Conservation (phyloP, 2,888 invertebrate species). For the Liposcelis brunnea region DNA sequence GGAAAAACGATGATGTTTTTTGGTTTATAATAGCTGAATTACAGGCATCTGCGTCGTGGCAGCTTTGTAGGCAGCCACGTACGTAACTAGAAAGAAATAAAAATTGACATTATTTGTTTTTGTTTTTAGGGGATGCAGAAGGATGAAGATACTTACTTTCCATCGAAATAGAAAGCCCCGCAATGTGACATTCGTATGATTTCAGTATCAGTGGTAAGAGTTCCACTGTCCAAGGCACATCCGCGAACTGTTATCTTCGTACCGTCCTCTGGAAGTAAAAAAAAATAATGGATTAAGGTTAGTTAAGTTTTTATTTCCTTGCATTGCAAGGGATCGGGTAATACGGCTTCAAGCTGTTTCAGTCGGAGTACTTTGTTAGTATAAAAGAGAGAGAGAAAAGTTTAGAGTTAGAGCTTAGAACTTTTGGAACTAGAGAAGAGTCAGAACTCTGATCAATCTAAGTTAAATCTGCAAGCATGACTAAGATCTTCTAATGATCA, state of each 20-base stretch:
- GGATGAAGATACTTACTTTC: constrained; percentile 38
- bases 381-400: no score
- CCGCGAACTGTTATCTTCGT: constrained; percentile 74
- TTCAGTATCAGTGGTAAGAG: constrained; percentile 89
- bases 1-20: no score
- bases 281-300: no score
- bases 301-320: no score
- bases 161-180: constrained; percentile 80
- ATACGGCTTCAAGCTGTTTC: no score
- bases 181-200: constrained; percentile 95
- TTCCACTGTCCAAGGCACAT: constrained; percentile 90
- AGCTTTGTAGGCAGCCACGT: constrained; percentile 85
- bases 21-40: constrained; percentile 35
- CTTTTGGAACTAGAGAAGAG: no score
- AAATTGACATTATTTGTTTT: neutral
- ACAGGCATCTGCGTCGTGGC: constrained; percentile 84
- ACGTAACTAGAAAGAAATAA: constrained; percentile 47
- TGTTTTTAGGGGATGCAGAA: neutral
- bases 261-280: constrained; percentile 46
- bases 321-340: no score
- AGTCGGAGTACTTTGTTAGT: no score
- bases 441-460: no score
- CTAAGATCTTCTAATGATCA: no score
- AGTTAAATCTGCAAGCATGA: no score
- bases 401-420: no score